Conservation (phyloP, 2,888 invertebrate genomes). For the Noctuana brunneofusca region DNA sequence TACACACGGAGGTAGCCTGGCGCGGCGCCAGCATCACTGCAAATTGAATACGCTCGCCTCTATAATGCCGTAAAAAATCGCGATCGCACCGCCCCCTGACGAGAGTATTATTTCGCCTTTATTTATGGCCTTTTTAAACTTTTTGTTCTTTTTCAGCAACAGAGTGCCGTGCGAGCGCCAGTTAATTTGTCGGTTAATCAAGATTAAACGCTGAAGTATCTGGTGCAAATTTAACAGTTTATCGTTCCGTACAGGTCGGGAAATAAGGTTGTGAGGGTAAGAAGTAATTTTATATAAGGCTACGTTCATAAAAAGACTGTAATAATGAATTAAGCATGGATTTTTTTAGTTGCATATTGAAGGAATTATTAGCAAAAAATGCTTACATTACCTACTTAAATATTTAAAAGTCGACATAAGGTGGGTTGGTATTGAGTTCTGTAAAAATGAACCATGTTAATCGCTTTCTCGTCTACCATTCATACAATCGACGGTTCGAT, state of each 20-base stretch:
- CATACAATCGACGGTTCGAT: too few relatives aligned
- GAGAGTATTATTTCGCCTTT: conserved; percentile 30
- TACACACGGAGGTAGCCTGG: conserved; percentile 29
- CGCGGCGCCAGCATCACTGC: conserved; percentile 32
- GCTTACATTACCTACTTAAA: too few relatives aligned
- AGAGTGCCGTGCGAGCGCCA: conserved; percentile 9
- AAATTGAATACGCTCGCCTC: conserved; percentile 32
- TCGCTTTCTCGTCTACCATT: too few relatives aligned
- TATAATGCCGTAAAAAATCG: conserved; percentile 34
- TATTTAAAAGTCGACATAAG: too few relatives aligned
- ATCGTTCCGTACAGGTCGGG: background rate
- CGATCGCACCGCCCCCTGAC: conserved; percentile 28
- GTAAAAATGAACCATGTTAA: too few relatives aligned
- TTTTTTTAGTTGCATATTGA: too few relatives aligned
- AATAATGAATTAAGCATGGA: background rate
- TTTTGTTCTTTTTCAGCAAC: conserved; percentile 16
- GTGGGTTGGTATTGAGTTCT: too few relatives aligned
- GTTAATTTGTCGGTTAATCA: conserved; percentile 32
- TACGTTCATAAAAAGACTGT: too few relatives aligned
- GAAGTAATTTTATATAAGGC: background rate
- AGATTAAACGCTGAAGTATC: conserved; percentile 22
- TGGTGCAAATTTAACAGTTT: conserved; percentile 18
- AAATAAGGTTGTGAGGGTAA: background rate
- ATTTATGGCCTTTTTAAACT: conserved; percentile 30
- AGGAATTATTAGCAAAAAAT: too few relatives aligned